phyloP scores from a whole-genome alignment of 30 jellyfish, hydroid and myxozoan genomes.

The Catostylus mosaicus region DNA sequence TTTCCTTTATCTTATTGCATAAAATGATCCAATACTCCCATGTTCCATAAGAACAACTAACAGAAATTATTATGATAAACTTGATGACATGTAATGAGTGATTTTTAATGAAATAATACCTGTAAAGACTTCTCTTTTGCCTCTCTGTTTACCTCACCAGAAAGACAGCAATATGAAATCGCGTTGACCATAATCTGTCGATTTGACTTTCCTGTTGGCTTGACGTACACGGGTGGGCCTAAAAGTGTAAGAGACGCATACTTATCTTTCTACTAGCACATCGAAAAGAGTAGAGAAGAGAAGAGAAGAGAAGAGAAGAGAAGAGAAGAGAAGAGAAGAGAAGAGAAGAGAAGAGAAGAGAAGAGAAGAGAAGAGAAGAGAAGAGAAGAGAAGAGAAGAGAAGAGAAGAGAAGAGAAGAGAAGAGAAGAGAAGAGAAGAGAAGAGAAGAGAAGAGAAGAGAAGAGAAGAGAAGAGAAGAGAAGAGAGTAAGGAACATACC shows the following conservation, averaged over 20 bases:
- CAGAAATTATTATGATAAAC: too few relatives aligned
- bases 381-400: too few relatives aligned
- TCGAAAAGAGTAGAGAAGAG: background rate
- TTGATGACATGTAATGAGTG: too few relatives aligned
- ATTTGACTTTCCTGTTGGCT: slow-evolving; percentile 91
- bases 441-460: too few relatives aligned
- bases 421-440: too few relatives aligned
- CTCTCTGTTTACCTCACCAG: slow-evolving; percentile 89
- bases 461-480: background rate
- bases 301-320: background rate
- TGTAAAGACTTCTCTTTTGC: slow-evolving; percentile 87
- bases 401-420: too few relatives aligned
- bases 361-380: too few relatives aligned
- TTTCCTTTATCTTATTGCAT: too few relatives aligned
- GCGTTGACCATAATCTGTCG: slow-evolving; percentile 88
- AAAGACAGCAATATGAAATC: slow-evolving; percentile 79
- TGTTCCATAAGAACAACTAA: too few relatives aligned
- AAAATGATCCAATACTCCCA: too few relatives aligned
- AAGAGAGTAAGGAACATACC: background rate
- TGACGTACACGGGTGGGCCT: slow-evolving; percentile 91
- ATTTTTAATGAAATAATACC: slow-evolving; percentile 16
- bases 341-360: too few relatives aligned
- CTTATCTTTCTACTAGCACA: too few relatives aligned
- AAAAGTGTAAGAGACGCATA: background rate
- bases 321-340: background rate